Base-by-base conservation (phyloP, 2,888 invertebrate genomes). In the Leptopilina syphax region DNA sequence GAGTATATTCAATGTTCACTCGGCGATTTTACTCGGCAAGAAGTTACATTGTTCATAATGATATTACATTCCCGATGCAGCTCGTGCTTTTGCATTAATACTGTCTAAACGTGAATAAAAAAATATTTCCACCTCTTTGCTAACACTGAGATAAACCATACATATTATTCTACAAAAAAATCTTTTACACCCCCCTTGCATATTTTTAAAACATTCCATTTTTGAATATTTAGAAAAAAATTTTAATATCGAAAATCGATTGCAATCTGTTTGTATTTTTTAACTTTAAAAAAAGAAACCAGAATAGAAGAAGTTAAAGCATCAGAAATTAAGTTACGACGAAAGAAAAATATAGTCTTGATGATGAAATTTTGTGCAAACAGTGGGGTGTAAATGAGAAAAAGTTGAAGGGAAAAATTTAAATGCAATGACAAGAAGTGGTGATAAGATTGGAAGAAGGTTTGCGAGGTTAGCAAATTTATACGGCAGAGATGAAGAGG, bases 21-120 rank as follows among this genome's bases (percentile, higher is more conserved):
- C n/a, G 34, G 57, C 57, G 73, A 73, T 73, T 73, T 73, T 73
- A 57, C 34, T 3, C 34, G 13, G n/a, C 67, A 67, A 57, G 73
- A 73, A 73, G 34, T 73, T 57, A 73, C 57, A 73, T 57, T 8
- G 18, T 54, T 57, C 10, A 57, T 57, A 73, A 73, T 41, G 73
- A 73, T 18, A 73, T 73, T 41, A 41, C 34, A 34, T 34, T 65
- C 27, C 34, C 34, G 34, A 65, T 65, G 34, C 65, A 63, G 63
- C 63, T 18, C 27, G 3, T 34, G 7, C 47, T 54, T 50, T 12
- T 47, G 47, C 12, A 70, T 1, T 63, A 63, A 63, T 63, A 63
- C 18, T 8, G 18, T 8, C 9, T 9, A 63, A 18, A 63, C 18
- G 63, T 9, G 18, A 12, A 24, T 6, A 5, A 50, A 70, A 13